A percentile compares a stretch with the other conserved stretches of the same genome.
Evolutionary conservation across 2,113 vertebrate genomes (phyloP).

Genomic region (Galemys pyrenaicus): DNA sequence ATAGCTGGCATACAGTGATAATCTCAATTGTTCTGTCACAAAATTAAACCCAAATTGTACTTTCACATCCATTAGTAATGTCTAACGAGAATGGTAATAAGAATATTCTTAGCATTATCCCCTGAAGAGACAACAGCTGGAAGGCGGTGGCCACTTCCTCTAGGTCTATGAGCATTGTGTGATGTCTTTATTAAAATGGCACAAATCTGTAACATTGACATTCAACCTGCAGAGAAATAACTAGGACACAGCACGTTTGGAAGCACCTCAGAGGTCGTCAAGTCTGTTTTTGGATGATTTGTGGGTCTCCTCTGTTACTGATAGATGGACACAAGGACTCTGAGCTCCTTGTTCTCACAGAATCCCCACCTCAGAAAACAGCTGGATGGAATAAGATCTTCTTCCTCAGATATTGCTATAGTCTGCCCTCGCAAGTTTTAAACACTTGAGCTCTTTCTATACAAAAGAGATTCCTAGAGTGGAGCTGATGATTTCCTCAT

Average conservation of each 20-base stretch:
- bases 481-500: neutral
- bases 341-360: neutral
- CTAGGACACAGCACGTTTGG: neutral
- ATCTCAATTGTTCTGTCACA: neutral
- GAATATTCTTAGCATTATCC: neutral
- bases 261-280: neutral
- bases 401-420: neutral
- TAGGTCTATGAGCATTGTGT: accelerated
- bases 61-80: neutral
- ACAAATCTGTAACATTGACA: neutral
- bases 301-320: neutral
- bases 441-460: neutral
- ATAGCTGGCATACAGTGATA: neutral
- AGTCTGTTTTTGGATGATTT: neutral
- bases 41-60: neutral
- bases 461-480: neutral
- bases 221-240: neutral
- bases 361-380: neutral
- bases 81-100: neutral
- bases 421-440: neutral
- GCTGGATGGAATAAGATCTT: neutral
- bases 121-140: neutral
- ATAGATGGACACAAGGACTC: neutral
- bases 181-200: neutral
- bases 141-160: neutral